Evolutionary conservation across 2,888 invertebrate species (phyloP), one percentile per base, ranked within the genome.

Genomic region (Heliconius ismenius): DNA sequence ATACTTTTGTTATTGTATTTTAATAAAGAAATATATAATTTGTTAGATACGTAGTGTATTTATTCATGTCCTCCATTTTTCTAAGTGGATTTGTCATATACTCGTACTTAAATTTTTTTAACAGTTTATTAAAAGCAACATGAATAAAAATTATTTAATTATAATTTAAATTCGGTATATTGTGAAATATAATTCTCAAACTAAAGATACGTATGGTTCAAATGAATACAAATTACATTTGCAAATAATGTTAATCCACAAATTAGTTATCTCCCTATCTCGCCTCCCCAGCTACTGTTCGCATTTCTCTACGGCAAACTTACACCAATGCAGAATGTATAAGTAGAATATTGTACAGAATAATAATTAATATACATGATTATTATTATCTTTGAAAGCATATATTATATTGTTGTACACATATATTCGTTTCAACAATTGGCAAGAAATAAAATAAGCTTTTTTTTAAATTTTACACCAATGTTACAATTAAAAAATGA

Each of bases 151-250:
- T 4, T 54, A 0, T 36, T 58, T 7, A 58, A 36, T 24, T 58
- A 9, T 15, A 28, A 32, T 15, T n/a, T 7, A 32, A 13, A 58
- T 32, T 24, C 54, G 3, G 18, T 70, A 58, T 70, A 54, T 58
- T 4, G 54, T 58, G 6, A 62, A 63, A 64, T 76, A 79, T 74
- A 74, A 67, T 72, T 75, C 76, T 75, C 54, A 67, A 65, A 54
- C 73, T 54, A 73, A 39, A 75, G 69, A 76, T 82, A 79, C 81
- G 81, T 81, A 81, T 84, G 85, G 89, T 90, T 90, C 90, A 91
- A 92, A 92, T 92, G 91, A 91, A 92, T 92, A 92, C 90, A 93
- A 93, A 93, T 93, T 92, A 92, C 92, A 86, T 92, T 93, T 91
- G 92, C 92, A 92, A 93, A 94, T 92, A 90, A 91, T 89, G 89